Conservation (phyloP, 2,113 vertebrate species). For the Alexandromys fortis region DNA sequence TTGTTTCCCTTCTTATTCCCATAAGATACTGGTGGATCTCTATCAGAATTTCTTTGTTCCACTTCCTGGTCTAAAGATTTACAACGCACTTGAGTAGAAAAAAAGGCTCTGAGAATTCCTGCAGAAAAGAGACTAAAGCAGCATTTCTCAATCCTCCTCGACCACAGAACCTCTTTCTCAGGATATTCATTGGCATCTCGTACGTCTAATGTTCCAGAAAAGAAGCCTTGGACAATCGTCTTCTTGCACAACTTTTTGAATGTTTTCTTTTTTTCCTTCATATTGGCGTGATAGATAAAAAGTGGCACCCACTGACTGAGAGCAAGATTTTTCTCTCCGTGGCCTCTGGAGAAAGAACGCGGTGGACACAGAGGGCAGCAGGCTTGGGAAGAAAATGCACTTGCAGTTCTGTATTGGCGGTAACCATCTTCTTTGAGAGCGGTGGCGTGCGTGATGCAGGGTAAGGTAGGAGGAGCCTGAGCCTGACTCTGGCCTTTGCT, state of each 20-base stretch:
- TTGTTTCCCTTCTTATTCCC: conserved; percentile 8
- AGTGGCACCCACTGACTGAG: background rate
- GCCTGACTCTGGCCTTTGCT: background rate
- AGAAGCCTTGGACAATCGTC: background rate
- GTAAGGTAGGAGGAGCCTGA: background rate
- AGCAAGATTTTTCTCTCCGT: background rate
- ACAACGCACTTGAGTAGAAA: background rate
- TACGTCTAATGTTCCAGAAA: background rate
- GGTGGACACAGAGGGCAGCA: background rate
- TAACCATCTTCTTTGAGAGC: background rate
- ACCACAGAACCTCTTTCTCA: background rate
- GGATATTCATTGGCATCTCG: background rate
- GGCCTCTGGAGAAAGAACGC: background rate
- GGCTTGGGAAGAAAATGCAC: background rate
- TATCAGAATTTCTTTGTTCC: background rate
- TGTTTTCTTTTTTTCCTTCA: background rate
- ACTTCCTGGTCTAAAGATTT: background rate
- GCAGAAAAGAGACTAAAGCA: background rate
- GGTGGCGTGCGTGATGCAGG: background rate
- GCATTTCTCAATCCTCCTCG: conserved; percentile 6
- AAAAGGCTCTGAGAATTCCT: background rate
- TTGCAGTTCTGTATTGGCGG: conserved; percentile 17
- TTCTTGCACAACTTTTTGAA: background rate
- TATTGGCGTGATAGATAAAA: background rate
- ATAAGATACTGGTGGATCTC: background rate